These are phyloP conservation scores for Scolopax bukidnonensis DNA, from an alignment of 2,797 vertebrate genomes.

Conservation along the genomic window DNA sequence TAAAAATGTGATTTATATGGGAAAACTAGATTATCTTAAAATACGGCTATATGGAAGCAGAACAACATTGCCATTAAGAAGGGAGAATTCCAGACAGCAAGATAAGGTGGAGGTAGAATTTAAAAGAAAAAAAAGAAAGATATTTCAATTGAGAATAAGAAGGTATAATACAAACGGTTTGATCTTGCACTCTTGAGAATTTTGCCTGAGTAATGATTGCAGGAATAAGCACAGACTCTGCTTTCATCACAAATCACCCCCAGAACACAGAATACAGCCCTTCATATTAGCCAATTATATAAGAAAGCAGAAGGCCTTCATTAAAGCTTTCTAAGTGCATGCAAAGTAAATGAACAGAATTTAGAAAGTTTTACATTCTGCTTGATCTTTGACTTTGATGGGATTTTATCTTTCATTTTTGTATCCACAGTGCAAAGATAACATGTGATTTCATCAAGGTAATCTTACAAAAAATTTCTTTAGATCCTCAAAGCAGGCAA, in stretches of 20 bases:
- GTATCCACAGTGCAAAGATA: neutral
- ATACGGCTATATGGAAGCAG: neutral
- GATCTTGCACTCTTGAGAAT: neutral
- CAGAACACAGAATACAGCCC: neutral
- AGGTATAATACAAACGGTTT: neutral
- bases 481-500: neutral
- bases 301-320: neutral
- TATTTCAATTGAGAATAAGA: neutral
- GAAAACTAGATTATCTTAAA: neutral
- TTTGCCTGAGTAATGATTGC: neutral
- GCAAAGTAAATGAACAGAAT: neutral
- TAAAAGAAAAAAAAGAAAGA: neutral
- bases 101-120: neutral
- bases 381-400: neutral
- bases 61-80: neutral
- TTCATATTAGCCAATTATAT: neutral
- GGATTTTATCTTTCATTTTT: neutral
- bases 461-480: neutral
- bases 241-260: neutral
- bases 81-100: neutral
- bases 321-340: neutral
- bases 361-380: neutral
- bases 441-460: neutral
- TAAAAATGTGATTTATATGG: neutral
- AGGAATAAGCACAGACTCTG: neutral